Base-by-base conservation (phyloP, 2,113 vertebrate genomes). In the Urocynchramus pylzowi region DNA sequence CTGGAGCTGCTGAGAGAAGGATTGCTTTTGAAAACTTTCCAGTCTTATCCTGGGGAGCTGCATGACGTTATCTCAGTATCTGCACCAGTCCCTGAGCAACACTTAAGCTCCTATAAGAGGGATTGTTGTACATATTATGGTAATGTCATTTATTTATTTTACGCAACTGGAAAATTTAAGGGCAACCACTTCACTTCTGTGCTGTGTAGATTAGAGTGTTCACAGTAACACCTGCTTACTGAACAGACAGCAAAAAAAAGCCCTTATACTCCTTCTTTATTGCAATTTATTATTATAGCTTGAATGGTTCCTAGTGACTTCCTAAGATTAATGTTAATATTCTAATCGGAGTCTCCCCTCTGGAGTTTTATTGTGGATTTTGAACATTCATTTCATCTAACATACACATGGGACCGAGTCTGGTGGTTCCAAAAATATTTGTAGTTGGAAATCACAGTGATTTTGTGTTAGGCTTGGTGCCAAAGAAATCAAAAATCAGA, bases 391-490 rank as follows among this genome's bases (percentile, higher is more conserved):
- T 92, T 95, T 97, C 86, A 87, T 96, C 96, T 96, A 97, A 79
- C 65, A 24, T 73, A 64, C 93, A 87, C 83, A 50, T 69, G 95
- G 90, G 96, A 96, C 69, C 76, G 73, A 92, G 95, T 93, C 93
- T 95, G 90, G 86, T 95, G 93, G 96, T 87, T 97, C 93, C 93
- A 96, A 95, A 97, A 97, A 96, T 95, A 96, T 97, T 97, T 97
- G 92, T 76, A 96, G 88, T 93, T 96, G 95, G 90, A 96, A 97
- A 97, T 97, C 96, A 96, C 71, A 84, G 86, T 94, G 96, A 96
- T 96, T 97, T 96, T 95, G 87, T 90, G 92, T 96, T 96, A 96
- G 96, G 96, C 95, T 95, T 13, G 1, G 60, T 87, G 96, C 95
- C 96, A 97, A 97, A 89, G 95, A 97, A 94, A 96, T 97, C 96